Base-by-base conservation (phyloP, 2,797 vertebrate species). In the Sebastes cheni region DNA sequence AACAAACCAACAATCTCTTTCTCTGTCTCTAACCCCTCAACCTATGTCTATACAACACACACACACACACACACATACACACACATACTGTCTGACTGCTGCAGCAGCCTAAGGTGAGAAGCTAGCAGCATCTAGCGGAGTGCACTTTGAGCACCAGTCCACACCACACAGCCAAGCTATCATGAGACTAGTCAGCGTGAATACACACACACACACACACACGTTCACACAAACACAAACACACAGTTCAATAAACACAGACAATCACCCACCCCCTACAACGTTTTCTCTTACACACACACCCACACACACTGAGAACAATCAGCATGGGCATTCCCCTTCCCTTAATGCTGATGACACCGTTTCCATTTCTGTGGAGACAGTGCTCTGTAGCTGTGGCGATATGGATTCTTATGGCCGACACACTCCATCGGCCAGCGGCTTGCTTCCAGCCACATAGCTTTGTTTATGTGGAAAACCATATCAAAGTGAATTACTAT, bases 381-480 rank as follows among this genome's bases (percentile, higher is more conserved):
- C 87, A 89, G 80, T 72, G 86, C 85, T 91, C 89, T 82, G 88
- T 83, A 81, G 89, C 86, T 82, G 86, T 85, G 81, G 89, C 23
- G 65, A 93, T 93, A 93, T 91, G 88, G 89, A 91, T 89, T 90
- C 90, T 91, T 87, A 92, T 89, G 88, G 93, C 79, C 64, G 93
- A 93, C 94, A 94, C 91, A 93, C 89, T 94, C 84, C 92, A 94
- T 89, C 80, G 86, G 89, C 89, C 93, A 89, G 89, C 79, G 16
- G 74, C 92, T 87, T 88, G 92, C 94, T 94, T 84, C 90, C 85
- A 93, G 93, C 89, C 79, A 93, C 88, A 88, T 85, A 91, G 91
- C 88, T 93, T 92, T 94, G 92, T 92, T 94, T 94, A 94, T 94
- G 94, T 91, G 91, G 91, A 89, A 83, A 91, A 92, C 89, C 91